Base-by-base conservation (phyloP, 2,888 invertebrate species). In the Meghimatium bilineatum region DNA sequence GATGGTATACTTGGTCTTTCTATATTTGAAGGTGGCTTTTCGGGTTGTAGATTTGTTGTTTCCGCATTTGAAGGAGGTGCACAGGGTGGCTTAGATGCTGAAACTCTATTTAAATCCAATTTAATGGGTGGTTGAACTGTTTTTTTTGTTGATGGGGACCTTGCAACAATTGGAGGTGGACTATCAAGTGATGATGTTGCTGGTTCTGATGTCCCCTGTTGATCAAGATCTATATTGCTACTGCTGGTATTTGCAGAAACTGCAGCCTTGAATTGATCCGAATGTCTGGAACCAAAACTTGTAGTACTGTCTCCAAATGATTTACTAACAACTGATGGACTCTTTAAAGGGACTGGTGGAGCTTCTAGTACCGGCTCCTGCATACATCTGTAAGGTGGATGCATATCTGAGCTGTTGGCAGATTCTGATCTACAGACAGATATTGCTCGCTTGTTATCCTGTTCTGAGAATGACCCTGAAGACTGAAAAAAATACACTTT, bases 261-360 rank as follows among this genome's bases (percentile, higher is more conserved):
- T 8, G 49, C 49, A 56, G 23, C 23, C 6, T 56, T 56, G 17
- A 17, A 56, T 56, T 56, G 56, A 23, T 17, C 20, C 2, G 20
- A 56, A 20, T 56, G 2, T 56, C 14, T 56, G 56, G n/a, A 34
- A 34, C 17, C 34, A 34, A 0, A n/a, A 52, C 52, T 75, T 26
- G 49, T 44, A 12, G 29, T 34, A 14, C 66, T 63, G 38, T n/a
- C 38, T 3, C 34, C 66, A 36, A 36, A 38, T 14, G 29, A 6
- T 14, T 56, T 56, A 38, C 26, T 34, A 20, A n/a, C 10, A 34
- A 56, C 44, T 36, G 71, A 56, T 29, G 34, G 32, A 17, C 75
- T 49, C 36, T 82, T 82, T 12, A 0, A 34, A 12, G 82, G 82
- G 12, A 80, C 26, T 2, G 29, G 82, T 10, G 75, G 82, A 2